phyloP scores from a whole-genome alignment of 1,140 invertebrate genomes.

The Papilio helenus region DNA sequence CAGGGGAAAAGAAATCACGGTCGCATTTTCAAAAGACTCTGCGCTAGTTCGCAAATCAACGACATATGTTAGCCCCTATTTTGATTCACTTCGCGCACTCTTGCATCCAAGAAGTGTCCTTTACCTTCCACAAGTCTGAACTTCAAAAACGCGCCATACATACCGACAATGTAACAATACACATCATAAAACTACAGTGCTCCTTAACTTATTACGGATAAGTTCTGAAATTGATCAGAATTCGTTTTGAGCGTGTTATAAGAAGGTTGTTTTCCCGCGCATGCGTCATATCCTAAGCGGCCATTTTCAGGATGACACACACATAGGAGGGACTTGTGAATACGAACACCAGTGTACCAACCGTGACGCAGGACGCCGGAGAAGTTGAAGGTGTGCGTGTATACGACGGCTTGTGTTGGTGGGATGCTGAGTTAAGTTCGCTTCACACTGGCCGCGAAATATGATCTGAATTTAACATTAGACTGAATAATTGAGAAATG shows the following conservation, averaged over 20 bases:
- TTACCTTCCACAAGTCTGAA: constrained; percentile 54
- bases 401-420: constrained; percentile 39
- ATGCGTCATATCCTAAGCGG: constrained; percentile 46
- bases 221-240: constrained; percentile 22
- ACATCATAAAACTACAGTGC: neutral
- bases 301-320: constrained; percentile 46
- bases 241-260: neutral
- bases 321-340: neutral
- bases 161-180: constrained; percentile 21
- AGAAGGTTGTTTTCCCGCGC: constrained; percentile 40
- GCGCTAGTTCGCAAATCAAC: neutral
- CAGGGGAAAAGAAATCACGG: neutral
- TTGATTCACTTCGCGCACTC: constrained; percentile 26
- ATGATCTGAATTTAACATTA: constrained; percentile 41
- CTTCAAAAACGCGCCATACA: constrained; percentile 48
- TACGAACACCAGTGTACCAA: constrained; percentile 36
- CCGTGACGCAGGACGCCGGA: constrained; percentile 38
- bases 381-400: constrained; percentile 39
- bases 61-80: constrained; percentile 33
- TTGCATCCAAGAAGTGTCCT: constrained; percentile 47
- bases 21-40: neutral
- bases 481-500: neutral
- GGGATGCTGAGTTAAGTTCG: constrained; percentile 49
- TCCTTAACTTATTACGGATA: neutral
- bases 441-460: constrained; percentile 39